phyloP scores from a whole-genome alignment of 2,888 invertebrate species.

The Lordiphosa fenestrarum region DNA sequence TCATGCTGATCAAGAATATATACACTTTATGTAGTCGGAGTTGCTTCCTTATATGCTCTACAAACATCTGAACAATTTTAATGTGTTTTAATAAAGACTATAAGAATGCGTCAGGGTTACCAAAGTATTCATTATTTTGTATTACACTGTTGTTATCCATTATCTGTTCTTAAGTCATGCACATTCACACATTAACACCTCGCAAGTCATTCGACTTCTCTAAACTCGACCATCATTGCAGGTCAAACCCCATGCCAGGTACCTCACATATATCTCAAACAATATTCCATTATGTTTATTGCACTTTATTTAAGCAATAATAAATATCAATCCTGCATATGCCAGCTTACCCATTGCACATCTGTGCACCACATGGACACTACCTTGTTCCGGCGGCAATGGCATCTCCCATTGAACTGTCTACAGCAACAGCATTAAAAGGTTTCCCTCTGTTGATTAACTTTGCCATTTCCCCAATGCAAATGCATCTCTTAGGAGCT shows the following conservation, averaged over 20 bases:
- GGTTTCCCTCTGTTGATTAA: slow-evolving; percentile 10
- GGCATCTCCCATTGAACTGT: slow-evolving; percentile 12
- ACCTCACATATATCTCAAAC: slow-evolving; percentile 17
- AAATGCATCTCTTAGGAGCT: slow-evolving; percentile 23
- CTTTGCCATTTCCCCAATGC: slow-evolving; percentile 18
- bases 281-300: slow-evolving; percentile 46
- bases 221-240: slow-evolving; percentile 11
- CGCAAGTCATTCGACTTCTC: background rate
- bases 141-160: too few relatives aligned
- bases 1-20: too few relatives aligned
- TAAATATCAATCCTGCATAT: slow-evolving; percentile 40
- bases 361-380: slow-evolving; percentile 62
- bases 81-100: too few relatives aligned
- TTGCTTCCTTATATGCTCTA: too few relatives aligned
- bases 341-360: slow-evolving; percentile 25
- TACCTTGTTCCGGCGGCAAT: slow-evolving; percentile 22
- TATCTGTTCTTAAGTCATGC: too few relatives aligned
- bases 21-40: too few relatives aligned
- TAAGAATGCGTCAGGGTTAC: too few relatives aligned
- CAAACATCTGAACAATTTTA: too few relatives aligned
- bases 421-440: slow-evolving; percentile 24
- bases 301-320: slow-evolving; percentile 32
- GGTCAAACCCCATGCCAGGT: slow-evolving; percentile 16
- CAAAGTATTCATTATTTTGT: too few relatives aligned
- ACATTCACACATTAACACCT: background rate